A percentile compares a stretch with the other conserved stretches of the same genome.
These are phyloP conservation scores for Saiga tatarica DNA, from an alignment of 2,113 vertebrate genomes.

Conservation along the genomic window DNA sequence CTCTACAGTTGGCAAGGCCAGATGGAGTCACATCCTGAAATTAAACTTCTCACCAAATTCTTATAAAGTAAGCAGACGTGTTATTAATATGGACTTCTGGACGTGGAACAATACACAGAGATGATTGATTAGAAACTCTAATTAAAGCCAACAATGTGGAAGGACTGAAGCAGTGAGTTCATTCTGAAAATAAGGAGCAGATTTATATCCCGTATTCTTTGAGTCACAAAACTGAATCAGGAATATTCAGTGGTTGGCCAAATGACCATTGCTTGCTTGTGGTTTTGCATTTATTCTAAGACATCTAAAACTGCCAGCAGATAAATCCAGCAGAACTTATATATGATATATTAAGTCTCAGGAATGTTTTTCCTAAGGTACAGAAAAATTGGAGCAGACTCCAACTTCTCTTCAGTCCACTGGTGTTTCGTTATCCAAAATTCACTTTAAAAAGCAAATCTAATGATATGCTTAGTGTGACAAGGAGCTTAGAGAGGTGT, in stretches of 20 bases:
- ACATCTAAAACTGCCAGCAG: neutral
- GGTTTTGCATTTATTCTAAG: neutral
- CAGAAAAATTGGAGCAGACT: neutral
- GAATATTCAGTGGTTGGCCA: neutral
- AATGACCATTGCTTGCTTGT: conserved; percentile 43
- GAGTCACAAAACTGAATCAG: conserved; percentile 46
- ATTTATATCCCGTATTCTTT: conserved; percentile 53
- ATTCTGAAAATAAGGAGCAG: conserved; percentile 67
- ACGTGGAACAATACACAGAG: conserved; percentile 68
- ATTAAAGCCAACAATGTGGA: conserved; percentile 78
- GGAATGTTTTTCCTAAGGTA: neutral
- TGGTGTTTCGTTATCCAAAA: neutral
- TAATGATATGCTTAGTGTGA: neutral
- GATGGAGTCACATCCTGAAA: conserved; percentile 78
- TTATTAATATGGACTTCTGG: conserved; percentile 80
- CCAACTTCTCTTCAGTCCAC: neutral
- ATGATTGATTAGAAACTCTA: conserved; percentile 80
- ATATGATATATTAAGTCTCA: neutral
- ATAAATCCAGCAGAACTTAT: neutral
- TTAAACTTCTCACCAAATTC: conserved; percentile 78
- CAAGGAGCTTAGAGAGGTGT: neutral
- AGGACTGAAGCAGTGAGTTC: conserved; percentile 36
- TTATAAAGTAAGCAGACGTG: conserved; percentile 75
- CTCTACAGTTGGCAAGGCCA: conserved; percentile 72
- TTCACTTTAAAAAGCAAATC: neutral